Base-by-base conservation (phyloP, 2,113 vertebrate genomes). In the Etheostoma spectabile region DNA sequence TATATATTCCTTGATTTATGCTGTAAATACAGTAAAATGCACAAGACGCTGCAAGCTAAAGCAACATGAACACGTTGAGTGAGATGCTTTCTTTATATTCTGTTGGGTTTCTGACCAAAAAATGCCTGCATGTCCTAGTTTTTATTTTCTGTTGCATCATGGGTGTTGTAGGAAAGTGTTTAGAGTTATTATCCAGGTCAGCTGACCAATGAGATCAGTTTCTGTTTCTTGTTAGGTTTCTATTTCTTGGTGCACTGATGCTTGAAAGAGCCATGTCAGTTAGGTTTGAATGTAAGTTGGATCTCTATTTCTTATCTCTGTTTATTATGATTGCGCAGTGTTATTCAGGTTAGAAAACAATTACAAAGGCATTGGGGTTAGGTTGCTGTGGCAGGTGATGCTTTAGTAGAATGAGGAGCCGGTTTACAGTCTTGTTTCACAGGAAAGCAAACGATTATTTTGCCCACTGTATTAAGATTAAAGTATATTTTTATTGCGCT, bases 141-240 rank as follows among this genome's bases (percentile, higher is more conserved):
- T 45, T 45, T 30, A 15, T 3, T 42, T 30, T 75, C 24, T 15
- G 49, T 46, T 67, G 56, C 22, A 21, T 46, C 56, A 51, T 19
- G 22, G 48, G 10, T 35, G 59, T 35, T 30, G 4, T 14, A 0
- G 7, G 14, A 45, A 61, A 2, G 38, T 7, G 38, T 3, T 42
- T 38, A 8, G 63, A 24, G 42, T 69, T 21, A 19, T 7, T 65
- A 59, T 16, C 16, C 22, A 15, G 5, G 14, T n/a, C 0, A 63
- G 19, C 38, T 61, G 61, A 21, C 57, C 65, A 46, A 0, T 18
- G 27, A 68, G 53, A 21, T 82, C 22, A 61, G 65, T 88, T 80
- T 79, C 77, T 35, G 13, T 86, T 88, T 73, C 81, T 21, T 30
- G 18, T 66, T 61, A 18, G 16, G 64, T 83, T 83, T 86, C 66